Evolutionary conservation across 2,888 invertebrate species (phyloP), one percentile per base, ranked within the genome.

Genomic region (Lottia scabra): DNA sequence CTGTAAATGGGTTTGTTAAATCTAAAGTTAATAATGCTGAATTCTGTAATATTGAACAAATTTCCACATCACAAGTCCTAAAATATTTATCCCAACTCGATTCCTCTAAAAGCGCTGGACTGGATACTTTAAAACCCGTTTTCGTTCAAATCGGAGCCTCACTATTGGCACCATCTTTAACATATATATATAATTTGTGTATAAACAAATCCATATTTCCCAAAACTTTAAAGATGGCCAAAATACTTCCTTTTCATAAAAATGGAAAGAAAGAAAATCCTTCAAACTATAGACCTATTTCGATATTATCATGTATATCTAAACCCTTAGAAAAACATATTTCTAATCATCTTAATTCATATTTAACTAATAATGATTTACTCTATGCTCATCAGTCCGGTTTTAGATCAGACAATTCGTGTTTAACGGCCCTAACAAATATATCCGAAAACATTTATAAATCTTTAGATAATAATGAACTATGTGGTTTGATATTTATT

Each of bases 291-390:
- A 48, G 48, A 48, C 48, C 48, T 3, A 56, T 56, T 19, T 56
- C 2, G 6, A 1, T 56, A 56, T 56, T 56, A 56, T 19, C 16
- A 2, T 19, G n/a, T 19, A 56, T 56, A 56, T 56, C 56, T 19
- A 56, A 56, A 56, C 5, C 19, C 12, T 19, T 56, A 6, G 56
- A 56, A 15, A n/a, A 19, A 19, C 56, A 15, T 19, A 19, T 12
- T 12, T 1, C 2, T 12, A 3, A 19, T 56, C n/a, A 56, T 56
- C 8, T 56, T 10, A 19, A 56, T 48, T n/a, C 15, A 6, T 48
- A 48, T 48, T 16, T 48, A 48, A 48, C 15, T 48, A 48, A 48
- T n/a, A 48, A 48, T 48, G n/a, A 48, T 56, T 56, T 56, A 56
- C 56, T 56, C n/a, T 56, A 56, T 56, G 19, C 19, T 56, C n/a